Evolutionary conservation across 2,888 invertebrate species (phyloP).

Genomic region (Cantharis flavilabris): DNA sequence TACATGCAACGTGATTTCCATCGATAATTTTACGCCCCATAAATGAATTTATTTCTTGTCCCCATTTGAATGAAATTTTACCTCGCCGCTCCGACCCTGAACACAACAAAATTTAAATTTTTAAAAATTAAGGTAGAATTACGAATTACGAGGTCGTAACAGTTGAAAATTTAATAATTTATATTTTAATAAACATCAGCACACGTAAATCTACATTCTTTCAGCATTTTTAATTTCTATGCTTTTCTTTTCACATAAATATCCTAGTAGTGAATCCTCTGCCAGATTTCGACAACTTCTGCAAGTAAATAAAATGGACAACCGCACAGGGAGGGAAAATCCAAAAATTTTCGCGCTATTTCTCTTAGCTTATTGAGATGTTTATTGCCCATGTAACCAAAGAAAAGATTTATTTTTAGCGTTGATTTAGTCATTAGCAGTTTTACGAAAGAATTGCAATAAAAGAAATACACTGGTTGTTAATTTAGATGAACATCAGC

Average conservation of each 20-base stretch:
- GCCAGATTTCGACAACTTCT: background rate
- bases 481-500: background rate
- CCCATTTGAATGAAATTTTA: background rate
- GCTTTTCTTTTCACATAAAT: background rate
- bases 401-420: slow-evolving; percentile 6
- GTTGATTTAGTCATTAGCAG: slow-evolving; percentile 6
- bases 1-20: background rate
- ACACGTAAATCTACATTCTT: background rate
- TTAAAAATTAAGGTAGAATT: background rate
- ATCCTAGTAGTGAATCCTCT: background rate
- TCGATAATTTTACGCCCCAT: background rate
- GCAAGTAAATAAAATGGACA: background rate
- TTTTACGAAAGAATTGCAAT: slow-evolving; percentile 4
- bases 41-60: background rate
- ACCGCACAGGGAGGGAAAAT: background rate
- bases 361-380: background rate
- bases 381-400: background rate
- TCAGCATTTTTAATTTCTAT: background rate
- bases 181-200: background rate
- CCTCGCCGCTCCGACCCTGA: background rate
- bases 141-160: background rate
- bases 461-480: background rate
- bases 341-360: background rate
- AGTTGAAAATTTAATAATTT: background rate
- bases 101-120: background rate